Conservation (phyloP, 2,888 invertebrate species). For the Watsonalla cultraria region DNA sequence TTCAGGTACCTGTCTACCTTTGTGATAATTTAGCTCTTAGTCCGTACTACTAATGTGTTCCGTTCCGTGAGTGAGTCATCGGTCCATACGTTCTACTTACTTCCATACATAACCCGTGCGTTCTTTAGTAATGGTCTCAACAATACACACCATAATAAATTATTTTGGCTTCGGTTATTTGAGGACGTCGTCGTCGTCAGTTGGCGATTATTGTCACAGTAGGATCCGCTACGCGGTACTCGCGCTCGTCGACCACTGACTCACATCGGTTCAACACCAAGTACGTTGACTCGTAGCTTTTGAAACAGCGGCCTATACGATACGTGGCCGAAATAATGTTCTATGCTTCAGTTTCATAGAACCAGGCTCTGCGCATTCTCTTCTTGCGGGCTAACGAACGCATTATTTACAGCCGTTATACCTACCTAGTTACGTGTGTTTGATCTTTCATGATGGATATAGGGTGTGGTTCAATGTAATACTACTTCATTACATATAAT, state of each 20-base stretch:
- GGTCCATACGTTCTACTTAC: not conserved
- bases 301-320: slow-evolving; percentile 15
- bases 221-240: slow-evolving; percentile 29
- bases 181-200: slow-evolving; percentile 4
- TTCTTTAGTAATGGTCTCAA: not conserved
- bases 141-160: slow-evolving; percentile 16
- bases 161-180: slow-evolving; percentile 20
- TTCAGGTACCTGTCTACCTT: slow-evolving; percentile 14
- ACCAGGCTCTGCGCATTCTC: slow-evolving; percentile 6
- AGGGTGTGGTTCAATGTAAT: not conserved
- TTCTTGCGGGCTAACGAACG: slow-evolving; percentile 7
- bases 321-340: slow-evolving; percentile 27
- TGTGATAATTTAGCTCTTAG: no score
- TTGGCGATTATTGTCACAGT: slow-evolving; percentile 24
- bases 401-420: not conserved
- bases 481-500: not conserved
- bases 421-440: not conserved
- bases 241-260: slow-evolving; percentile 32
- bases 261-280: slow-evolving; percentile 36
- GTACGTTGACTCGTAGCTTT: slow-evolving; percentile 47
- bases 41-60: no score
- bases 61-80: not conserved
- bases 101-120: not conserved
- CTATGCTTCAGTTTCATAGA: slow-evolving; percentile 10
- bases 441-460: not conserved